Percentiles rank a stretch among this genome's conserved stretches.
phyloP scores from a whole-genome alignment of 1,140 invertebrate species.

The Nasonia longicornis region DNA sequence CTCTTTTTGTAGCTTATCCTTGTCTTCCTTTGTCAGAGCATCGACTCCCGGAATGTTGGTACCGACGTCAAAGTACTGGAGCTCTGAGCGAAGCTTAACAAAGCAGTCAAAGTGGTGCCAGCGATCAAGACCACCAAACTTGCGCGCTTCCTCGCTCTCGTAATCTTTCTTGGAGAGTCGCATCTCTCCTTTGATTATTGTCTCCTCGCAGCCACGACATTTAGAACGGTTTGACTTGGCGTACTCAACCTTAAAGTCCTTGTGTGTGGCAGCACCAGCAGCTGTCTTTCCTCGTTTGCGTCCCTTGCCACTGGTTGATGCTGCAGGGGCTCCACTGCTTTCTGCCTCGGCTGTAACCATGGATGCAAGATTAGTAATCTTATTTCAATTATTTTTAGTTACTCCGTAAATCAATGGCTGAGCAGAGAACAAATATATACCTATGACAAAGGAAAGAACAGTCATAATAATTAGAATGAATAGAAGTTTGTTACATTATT shows the following conservation, averaged over 20 bases:
- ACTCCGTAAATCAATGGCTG: background rate
- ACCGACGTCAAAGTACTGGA: constrained; percentile 82
- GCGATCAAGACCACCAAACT: constrained; percentile 82
- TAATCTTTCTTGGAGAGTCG: constrained; percentile 89
- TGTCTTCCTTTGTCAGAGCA: constrained; percentile 80
- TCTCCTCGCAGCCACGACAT: constrained; percentile 88
- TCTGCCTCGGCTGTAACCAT: constrained; percentile 37
- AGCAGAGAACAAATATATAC: background rate
- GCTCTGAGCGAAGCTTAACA: constrained; percentile 78
- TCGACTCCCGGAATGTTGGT: constrained; percentile 81
- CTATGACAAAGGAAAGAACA: no score
- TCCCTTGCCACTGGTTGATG: constrained; percentile 61
- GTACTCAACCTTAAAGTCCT: constrained; percentile 88
- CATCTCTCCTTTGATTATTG: constrained; percentile 87
- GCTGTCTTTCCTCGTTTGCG: constrained; percentile 59
- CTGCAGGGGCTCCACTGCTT: constrained; percentile 35
- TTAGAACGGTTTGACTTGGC: constrained; percentile 86
- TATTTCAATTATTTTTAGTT: no score
- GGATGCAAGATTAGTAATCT: background rate
- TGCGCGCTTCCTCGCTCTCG: constrained; percentile 82
- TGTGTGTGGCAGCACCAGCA: constrained; percentile 59
- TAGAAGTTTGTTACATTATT: no score
- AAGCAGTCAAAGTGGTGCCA: constrained; percentile 98
- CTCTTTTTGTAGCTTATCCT: constrained; percentile 76
- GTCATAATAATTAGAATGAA: background rate